These are phyloP conservation scores for Callionymus lyra DNA, from an alignment of 2,113 vertebrate species.

Conservation along the genomic window DNA sequence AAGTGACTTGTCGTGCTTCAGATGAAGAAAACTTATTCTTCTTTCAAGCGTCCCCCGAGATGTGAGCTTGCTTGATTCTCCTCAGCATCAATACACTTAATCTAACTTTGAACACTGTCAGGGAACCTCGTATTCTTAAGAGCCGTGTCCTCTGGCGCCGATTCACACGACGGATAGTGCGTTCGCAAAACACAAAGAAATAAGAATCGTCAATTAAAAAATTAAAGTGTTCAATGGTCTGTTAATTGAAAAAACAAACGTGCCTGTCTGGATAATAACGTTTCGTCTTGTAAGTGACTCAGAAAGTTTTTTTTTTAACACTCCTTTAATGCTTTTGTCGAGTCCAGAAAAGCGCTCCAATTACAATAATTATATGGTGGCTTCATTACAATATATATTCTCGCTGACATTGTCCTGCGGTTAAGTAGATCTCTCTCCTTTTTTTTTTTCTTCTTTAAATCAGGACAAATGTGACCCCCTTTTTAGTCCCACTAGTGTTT, in stretches of 20 bases:
- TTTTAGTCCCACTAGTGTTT: conserved; percentile 47
- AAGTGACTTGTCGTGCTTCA: conserved; percentile 57
- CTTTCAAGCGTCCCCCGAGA: conserved; percentile 40
- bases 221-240: too few relatives aligned
- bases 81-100: conserved; percentile 41
- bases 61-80: conserved; percentile 29
- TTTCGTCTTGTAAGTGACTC: too few relatives aligned
- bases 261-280: too few relatives aligned
- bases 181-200: neutral
- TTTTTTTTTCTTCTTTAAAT: conserved; percentile 50
- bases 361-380: too few relatives aligned
- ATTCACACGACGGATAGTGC: conserved; percentile 8
- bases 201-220: too few relatives aligned
- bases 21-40: conserved; percentile 53
- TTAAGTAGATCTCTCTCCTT: too few relatives aligned
- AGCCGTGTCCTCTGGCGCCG: conserved; percentile 6
- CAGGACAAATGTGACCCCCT: conserved; percentile 52
- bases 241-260: too few relatives aligned
- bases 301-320: too few relatives aligned
- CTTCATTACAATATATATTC: too few relatives aligned
- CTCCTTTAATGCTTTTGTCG: too few relatives aligned
- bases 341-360: too few relatives aligned
- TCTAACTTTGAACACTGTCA: conserved; percentile 48
- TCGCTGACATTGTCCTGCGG: neutral
- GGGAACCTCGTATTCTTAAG: conserved; percentile 25